A percentile compares a stretch with the other conserved stretches of the same genome.
Evolutionary conservation across 2,113 vertebrate genomes (phyloP).

Genomic region (Ammospiza caudacuta): DNA sequence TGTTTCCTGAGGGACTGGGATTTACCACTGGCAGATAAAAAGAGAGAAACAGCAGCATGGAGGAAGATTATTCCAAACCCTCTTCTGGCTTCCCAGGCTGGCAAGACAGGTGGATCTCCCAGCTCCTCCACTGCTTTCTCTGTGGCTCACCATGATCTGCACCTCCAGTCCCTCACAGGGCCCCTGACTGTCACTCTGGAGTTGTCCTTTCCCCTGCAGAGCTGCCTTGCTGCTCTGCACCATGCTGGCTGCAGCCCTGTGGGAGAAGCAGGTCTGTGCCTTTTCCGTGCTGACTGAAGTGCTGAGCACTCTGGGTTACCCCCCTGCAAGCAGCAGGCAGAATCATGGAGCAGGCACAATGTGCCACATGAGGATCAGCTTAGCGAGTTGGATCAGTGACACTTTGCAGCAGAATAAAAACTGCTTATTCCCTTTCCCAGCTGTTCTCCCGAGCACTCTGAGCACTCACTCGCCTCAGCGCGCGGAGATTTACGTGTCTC

Average conservation of each 20-base stretch:
- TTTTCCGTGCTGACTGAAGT: background rate
- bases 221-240: background rate
- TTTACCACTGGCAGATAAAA: background rate
- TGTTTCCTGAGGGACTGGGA: background rate
- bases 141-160: background rate
- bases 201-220: background rate
- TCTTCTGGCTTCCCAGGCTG: background rate
- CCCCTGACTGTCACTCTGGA: background rate
- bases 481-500: constrained; percentile 42
- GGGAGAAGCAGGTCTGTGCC: background rate
- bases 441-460: constrained; percentile 39
- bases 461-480: background rate
- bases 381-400: background rate
- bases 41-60: fast-evolving
- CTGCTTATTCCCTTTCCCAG: constrained; percentile 19
- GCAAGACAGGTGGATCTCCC: background rate
- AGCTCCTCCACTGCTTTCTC: background rate
- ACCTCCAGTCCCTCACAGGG: background rate
- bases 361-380: constrained; percentile 20
- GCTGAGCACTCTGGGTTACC: background rate
- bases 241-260: fast-evolving
- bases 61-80: background rate
- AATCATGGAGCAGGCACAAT: background rate
- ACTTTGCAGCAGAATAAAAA: constrained; percentile 17
- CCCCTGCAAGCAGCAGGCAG: constrained; percentile 1